These are phyloP conservation scores for Holotrichia oblita DNA, from an alignment of 1,140 invertebrate genomes.

Conservation along the genomic window DNA sequence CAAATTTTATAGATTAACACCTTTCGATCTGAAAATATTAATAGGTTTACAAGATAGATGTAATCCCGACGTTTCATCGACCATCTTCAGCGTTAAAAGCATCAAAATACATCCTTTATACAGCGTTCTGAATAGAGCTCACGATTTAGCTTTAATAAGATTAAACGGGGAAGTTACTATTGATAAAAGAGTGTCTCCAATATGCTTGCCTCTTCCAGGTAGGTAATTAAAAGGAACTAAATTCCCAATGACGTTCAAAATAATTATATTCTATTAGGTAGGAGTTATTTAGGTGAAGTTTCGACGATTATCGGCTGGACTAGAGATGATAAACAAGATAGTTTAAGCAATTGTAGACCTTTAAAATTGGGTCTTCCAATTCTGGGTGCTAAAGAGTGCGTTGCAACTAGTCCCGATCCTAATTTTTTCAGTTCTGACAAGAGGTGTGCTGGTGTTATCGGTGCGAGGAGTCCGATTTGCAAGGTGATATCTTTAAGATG, in stretches of 20 bases:
- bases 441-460: constrained; percentile 31
- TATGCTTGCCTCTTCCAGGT: constrained; percentile 1
- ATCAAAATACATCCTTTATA: constrained; percentile 21
- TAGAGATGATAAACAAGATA: neutral
- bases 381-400: constrained; percentile 1
- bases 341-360: neutral
- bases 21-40: constrained; percentile 6
- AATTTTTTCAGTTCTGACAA: constrained; percentile 6
- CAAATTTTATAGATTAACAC: constrained; percentile 23
- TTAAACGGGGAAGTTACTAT: constrained; percentile 17
- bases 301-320: neutral
- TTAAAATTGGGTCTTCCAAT: constrained; percentile 22
- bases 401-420: neutral
- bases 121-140: constrained; percentile 2
- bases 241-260: too few relatives aligned
- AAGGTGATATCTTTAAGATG: neutral
- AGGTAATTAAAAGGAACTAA: too few relatives aligned
- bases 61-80: constrained; percentile 22
- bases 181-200: constrained; percentile 16
- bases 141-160: neutral
- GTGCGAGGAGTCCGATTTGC: constrained; percentile 15
- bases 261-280: too few relatives aligned
- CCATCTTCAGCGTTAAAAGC: constrained; percentile 1
- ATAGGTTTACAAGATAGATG: constrained; percentile 1
- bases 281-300: constrained; percentile 18